A percentile compares a stretch with the other conserved stretches of the same genome.
Conservation (phyloP, 1,140 invertebrate genomes). For the Dendroctonus valens region DNA sequence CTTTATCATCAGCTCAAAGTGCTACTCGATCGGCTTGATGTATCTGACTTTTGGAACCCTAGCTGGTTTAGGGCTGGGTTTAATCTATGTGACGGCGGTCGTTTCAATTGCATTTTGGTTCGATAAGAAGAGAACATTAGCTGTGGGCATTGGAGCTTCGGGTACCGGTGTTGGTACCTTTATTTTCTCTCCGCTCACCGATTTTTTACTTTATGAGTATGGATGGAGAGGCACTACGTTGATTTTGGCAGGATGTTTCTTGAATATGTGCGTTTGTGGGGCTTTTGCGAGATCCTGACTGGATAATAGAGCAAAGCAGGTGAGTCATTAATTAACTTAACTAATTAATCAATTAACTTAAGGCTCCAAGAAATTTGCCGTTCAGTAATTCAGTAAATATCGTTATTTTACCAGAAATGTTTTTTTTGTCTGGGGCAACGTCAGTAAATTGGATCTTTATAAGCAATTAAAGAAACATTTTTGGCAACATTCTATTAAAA, state of each 20-base stretch:
- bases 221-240: constrained; percentile 86
- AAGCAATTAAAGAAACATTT: too few relatives aligned
- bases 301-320: constrained; percentile 62
- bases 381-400: too few relatives aligned
- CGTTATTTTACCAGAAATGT: too few relatives aligned
- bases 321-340: constrained; percentile 13
- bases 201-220: constrained; percentile 71
- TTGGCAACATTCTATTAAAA: too few relatives aligned
- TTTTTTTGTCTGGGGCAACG: too few relatives aligned
- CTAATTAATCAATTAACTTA: background rate
- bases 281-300: constrained; percentile 83
- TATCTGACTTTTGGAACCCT: constrained; percentile 85
- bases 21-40: constrained; percentile 70
- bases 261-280: constrained; percentile 88
- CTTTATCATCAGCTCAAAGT: constrained; percentile 76
- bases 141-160: constrained; percentile 88
- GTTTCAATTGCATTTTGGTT: constrained; percentile 96
- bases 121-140: constrained; percentile 86
- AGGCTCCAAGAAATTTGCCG: too few relatives aligned
- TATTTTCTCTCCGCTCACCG: constrained; percentile 79
- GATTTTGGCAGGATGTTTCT: constrained; percentile 56
- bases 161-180: constrained; percentile 85
- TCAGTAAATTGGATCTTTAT: too few relatives aligned
- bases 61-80: constrained; percentile 79
- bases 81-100: constrained; percentile 87